Evolutionary conservation across 2,888 invertebrate genomes (phyloP), one percentile per base, ranked within the genome.

Genomic region (Drosophila conformis): DNA sequence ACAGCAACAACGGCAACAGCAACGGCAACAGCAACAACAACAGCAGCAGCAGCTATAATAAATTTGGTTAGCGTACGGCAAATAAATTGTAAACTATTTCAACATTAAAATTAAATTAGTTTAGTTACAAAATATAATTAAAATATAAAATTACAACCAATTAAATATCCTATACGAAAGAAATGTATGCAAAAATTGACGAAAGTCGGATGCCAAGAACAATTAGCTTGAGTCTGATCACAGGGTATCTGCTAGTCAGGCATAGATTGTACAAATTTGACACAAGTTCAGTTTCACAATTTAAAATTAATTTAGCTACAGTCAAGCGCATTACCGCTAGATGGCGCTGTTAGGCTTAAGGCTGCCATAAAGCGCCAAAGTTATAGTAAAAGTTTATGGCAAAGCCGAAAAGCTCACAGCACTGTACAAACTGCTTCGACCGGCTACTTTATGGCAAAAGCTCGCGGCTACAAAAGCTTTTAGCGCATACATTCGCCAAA

Each of bases 341-440:
- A 69, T 48, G 36, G 73, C 36, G 65, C 53, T 35, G 38, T 31
- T 5, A 6, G 10, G 6, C 15, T 4, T 15, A 25, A 15, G 46
- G 3, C 15, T 64, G 51, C 80, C 13, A 85, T 85, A 73, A 67
- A 49, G 27, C 8, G 1, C 2, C 21, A 25, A 21, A 6, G 2
- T 67, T 68, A 56, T 46, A 31, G 48, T 40, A 29, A 60, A 27
- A 6, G 35, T 65, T 58, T 76, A 65, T 56, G 4, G 68, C 73
- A 52, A 51, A 29, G 18, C 2, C 18, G 15, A 7, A 31, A n/a
- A 54, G 65, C 46, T 25, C 25, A 4, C 46, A 54, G 61, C 60
- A 59, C 10, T 8, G 15, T 2, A 8, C 13, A 5, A 33, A 7
- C 46, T 1, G 46, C 7, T 27, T 15, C 7, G 10, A 3, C 18